Evolutionary conservation across 2,888 invertebrate species (phyloP), one percentile per base, ranked within the genome.

Genomic region (Gymnocheta viridis): DNA sequence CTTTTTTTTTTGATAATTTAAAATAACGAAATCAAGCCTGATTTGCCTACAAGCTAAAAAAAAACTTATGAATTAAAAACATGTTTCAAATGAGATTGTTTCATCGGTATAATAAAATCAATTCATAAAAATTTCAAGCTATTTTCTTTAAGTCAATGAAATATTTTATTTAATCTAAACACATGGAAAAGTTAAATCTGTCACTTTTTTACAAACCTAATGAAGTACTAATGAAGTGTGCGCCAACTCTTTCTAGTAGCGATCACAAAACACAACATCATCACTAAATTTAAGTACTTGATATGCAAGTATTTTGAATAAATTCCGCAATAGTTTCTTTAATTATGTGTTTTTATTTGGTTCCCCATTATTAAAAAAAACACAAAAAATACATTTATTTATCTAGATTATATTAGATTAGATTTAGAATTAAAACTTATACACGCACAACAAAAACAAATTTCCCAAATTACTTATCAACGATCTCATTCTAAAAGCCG

Each of bases 381-480:
- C 41, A 41, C 4, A 4, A 41, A 41, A 10, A 41, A 41, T n/a
- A n/a, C 14, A 41, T 41, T 47, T 47, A 3, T 9, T 41, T 47
- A 66, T 47, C 51, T n/a, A 35, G 22, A 67, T 51, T 22, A 51
- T 32, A 49, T 67, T n/a, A 35, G 22, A 67, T 51, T 22, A 51
- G 49, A 49, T 47, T 49, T 67, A 0, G 3, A 67, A n/a, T 4
- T 35, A 51, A n/a, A 24, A 49, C n/a, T n/a, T 22, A 49, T 2
- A 29, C 4, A 19, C 7, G 9, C 7, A 2, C 35, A 22, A 29
- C 5, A 24, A 22, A 38, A 38, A 35, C 51, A 51, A 49, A 38
- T 51, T 51, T 69, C n/a, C 0, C 6, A 24, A n/a, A n/a, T n/a
- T n/a, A n/a, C n/a, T n/a, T n/a, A n/a, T n/a, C n/a, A n/a, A n/a